Conservation (phyloP, 2,888 invertebrate genomes). For the Asteroscopus sphinx region DNA sequence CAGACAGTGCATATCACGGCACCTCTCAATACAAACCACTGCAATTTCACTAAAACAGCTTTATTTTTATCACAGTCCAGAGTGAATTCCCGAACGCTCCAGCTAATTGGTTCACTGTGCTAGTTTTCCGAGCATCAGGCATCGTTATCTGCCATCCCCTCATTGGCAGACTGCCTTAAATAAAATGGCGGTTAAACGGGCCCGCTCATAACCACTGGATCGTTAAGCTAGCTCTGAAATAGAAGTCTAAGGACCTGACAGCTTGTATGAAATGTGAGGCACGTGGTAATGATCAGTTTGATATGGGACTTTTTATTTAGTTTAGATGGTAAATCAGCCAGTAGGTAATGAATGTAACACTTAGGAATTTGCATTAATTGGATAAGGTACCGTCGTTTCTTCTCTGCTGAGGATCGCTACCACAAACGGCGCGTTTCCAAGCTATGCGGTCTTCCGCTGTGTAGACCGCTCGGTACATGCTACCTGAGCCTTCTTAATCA, state of each 20-base stretch:
- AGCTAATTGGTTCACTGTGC: conserved; percentile 62
- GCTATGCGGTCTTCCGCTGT: too few relatives aligned
- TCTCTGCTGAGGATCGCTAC: too few relatives aligned
- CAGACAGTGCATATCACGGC: too few relatives aligned
- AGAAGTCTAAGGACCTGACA: conserved; percentile 39
- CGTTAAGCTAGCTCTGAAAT: conserved; percentile 62
- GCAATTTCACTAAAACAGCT: conserved; percentile 4
- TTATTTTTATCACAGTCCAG: conserved; percentile 42
- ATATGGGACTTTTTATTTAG: not conserved
- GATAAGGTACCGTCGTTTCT: too few relatives aligned
- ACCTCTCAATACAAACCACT: not conserved
- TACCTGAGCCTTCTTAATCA: too few relatives aligned
- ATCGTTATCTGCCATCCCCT: conserved; percentile 60
- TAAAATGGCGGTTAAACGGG: conserved; percentile 72
- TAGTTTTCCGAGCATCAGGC: conserved; percentile 59
- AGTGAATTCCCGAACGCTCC: conserved; percentile 39
- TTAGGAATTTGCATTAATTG: too few relatives aligned
- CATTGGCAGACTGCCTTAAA: conserved; percentile 79
- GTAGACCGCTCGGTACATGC: too few relatives aligned
- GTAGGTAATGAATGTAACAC: too few relatives aligned
- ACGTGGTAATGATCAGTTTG: conserved; percentile 25
- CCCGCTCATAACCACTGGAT: conserved; percentile 66
- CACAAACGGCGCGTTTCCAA: too few relatives aligned
- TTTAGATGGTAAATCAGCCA: not conserved
- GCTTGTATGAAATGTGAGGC: conserved; percentile 42